Evolutionary conservation across 2,888 invertebrate species (phyloP).

Genomic region (Papilio protenor): DNA sequence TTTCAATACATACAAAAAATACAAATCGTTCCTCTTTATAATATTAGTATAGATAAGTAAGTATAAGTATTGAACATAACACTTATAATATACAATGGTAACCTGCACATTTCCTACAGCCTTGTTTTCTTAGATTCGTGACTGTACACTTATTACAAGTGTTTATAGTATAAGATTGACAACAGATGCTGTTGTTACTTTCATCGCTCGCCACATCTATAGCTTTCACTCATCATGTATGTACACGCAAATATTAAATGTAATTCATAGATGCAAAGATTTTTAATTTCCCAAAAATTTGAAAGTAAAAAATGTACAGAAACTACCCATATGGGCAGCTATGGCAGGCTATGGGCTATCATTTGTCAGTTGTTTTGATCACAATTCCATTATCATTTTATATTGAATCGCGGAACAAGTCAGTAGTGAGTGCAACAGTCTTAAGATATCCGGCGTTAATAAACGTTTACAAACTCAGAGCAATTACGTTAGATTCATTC

Average conservation of each 20-base stretch:
- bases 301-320: neutral
- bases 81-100: neutral
- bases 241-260: conserved; percentile 6
- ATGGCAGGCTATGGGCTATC: too few relatives aligned
- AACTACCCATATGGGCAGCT: neutral
- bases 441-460: neutral
- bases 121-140: neutral
- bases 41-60: too few relatives aligned
- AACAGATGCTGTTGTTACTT: conserved; percentile 22
- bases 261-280: too few relatives aligned
- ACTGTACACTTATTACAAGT: conserved; percentile 1
- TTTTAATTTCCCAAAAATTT: neutral
- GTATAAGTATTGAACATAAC: neutral
- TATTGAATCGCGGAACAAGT: neutral
- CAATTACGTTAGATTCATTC: neutral
- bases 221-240: conserved; percentile 32
- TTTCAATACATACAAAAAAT: too few relatives aligned
- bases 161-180: conserved; percentile 8
- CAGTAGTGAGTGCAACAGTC: neutral
- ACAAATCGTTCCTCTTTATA: too few relatives aligned
- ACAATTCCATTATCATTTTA: neutral
- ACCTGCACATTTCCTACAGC: neutral
- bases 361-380: neutral
- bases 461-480: neutral
- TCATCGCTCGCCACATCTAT: conserved; percentile 19